Conservation (phyloP, 2,888 invertebrate genomes). For the Platerodrilus igneus region DNA sequence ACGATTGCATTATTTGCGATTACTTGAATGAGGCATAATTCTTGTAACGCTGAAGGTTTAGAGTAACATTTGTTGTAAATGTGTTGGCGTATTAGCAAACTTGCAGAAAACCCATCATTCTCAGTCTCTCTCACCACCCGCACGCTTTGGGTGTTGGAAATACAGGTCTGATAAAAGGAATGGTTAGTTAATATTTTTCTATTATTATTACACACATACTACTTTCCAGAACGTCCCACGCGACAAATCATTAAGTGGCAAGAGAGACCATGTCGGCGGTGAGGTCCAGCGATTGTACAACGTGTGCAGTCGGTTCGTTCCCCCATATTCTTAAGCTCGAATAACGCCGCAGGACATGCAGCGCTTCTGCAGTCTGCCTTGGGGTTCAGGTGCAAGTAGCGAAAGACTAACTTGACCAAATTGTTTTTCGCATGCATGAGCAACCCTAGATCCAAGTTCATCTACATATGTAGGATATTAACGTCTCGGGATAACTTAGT, state of each 20-base stretch:
- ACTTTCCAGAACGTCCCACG: constrained; percentile 29
- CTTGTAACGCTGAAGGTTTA: too few species aligned
- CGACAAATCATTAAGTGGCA: constrained; percentile 32
- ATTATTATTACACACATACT: constrained; percentile 27
- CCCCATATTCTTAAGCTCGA: constrained; percentile 27
- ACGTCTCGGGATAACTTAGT: constrained; percentile 12
- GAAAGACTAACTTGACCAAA: constrained; percentile 8
- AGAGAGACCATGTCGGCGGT: constrained; percentile 31
- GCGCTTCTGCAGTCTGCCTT: constrained; percentile 18
- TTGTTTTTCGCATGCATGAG: constrained; percentile 14
- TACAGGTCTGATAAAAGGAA: constrained; percentile 12
- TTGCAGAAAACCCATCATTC: too few species aligned
- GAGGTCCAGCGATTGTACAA: constrained; percentile 27
- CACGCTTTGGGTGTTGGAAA: constrained; percentile 13
- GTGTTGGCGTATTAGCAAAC: too few species aligned
- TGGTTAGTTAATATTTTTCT: constrained; percentile 26
- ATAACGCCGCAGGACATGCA: constrained; percentile 25
- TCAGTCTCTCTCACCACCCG: constrained; percentile 17
- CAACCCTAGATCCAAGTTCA: constrained; percentile 9
- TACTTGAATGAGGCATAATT: too few species aligned
- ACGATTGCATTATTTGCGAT: too few species aligned
- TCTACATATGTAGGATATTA: constrained; percentile 7
- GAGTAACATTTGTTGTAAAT: too few species aligned
- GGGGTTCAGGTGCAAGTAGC: constrained; percentile 13
- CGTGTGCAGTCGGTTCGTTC: constrained; percentile 28